A percentile compares a stretch with the other conserved stretches of the same genome.
Evolutionary conservation across 2,113 vertebrate species (phyloP).

Genomic region (Albula glossodonta): DNA sequence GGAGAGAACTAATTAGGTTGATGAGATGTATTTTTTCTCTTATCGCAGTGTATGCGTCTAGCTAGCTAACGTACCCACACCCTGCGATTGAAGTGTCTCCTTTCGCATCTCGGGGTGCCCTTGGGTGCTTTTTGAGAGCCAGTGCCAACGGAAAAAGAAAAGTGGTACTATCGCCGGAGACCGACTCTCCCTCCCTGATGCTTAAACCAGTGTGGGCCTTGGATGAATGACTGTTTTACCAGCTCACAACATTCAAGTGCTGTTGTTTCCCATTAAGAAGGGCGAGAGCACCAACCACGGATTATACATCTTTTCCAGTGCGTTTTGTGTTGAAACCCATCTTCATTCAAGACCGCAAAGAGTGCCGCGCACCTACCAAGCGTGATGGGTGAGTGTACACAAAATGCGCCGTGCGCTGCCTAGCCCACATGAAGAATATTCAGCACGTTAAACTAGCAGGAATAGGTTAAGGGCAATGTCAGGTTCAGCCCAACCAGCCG

Average conservation of each 20-base stretch:
- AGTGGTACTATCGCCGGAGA: neutral
- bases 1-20: neutral
- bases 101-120: neutral
- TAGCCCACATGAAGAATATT: neutral
- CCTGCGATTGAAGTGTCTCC: neutral
- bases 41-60: neutral
- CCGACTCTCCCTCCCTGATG: neutral
- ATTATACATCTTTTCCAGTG: neutral
- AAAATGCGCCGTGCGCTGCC: neutral
- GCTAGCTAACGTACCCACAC: neutral
- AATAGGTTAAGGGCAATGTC: neutral
- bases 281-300: neutral
- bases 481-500: neutral
- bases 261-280: neutral
- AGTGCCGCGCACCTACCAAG: neutral
- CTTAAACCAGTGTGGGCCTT: slow-evolving; percentile 2
- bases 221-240: neutral
- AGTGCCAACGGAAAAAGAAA: neutral
- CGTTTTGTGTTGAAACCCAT: neutral
- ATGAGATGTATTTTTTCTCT: neutral
- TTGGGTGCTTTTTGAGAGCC: neutral
- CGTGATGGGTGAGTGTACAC: slow-evolving; percentile 24
- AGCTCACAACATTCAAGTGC: neutral
- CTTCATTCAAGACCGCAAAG: neutral
- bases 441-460: neutral